phyloP scores from a whole-genome alignment of 2,888 invertebrate genomes.

The Plagodis pulveraria region DNA sequence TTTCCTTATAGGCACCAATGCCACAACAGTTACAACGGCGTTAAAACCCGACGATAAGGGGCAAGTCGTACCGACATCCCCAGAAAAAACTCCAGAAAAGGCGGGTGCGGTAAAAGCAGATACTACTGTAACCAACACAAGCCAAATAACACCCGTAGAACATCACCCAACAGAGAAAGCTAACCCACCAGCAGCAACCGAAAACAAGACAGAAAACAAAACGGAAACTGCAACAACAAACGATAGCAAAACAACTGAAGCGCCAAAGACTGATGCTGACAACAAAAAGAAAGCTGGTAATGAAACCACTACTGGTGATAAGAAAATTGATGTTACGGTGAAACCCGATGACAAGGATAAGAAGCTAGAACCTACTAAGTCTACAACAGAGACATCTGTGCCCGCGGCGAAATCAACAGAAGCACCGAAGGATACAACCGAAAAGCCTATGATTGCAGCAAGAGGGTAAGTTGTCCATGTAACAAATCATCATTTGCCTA shows the following conservation, averaged over 20 bases:
- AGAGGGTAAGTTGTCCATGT: slow-evolving; percentile 58
- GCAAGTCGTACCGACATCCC: neutral
- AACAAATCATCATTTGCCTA: no score
- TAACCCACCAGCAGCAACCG: neutral
- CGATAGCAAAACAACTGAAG: slow-evolving; percentile 5
- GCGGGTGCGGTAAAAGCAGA: neutral
- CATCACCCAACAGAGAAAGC: neutral
- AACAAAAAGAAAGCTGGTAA: slow-evolving; percentile 7
- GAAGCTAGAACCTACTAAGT: slow-evolving; percentile 1
- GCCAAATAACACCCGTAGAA: neutral
- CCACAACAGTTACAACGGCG: neutral
- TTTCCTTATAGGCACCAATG: neutral
- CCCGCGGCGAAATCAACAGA: slow-evolving; percentile 42
- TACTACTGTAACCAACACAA: neutral
- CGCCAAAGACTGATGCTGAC: slow-evolving; percentile 7
- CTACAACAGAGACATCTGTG: slow-evolving; percentile 38
- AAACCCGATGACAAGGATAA: slow-evolving; percentile 18
- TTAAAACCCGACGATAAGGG: neutral
- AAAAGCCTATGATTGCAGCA: slow-evolving; percentile 46
- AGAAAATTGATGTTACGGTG: neutral
- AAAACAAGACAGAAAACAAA: slow-evolving; percentile 4
- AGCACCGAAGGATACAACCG: slow-evolving; percentile 38
- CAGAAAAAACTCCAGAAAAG: neutral
- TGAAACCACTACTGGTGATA: slow-evolving; percentile 6
- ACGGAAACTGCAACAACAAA: neutral